Percentiles rank a stretch among this genome's conserved stretches.
Conservation (phyloP, 2,888 invertebrate species). For the Pedicia rivosa region DNA sequence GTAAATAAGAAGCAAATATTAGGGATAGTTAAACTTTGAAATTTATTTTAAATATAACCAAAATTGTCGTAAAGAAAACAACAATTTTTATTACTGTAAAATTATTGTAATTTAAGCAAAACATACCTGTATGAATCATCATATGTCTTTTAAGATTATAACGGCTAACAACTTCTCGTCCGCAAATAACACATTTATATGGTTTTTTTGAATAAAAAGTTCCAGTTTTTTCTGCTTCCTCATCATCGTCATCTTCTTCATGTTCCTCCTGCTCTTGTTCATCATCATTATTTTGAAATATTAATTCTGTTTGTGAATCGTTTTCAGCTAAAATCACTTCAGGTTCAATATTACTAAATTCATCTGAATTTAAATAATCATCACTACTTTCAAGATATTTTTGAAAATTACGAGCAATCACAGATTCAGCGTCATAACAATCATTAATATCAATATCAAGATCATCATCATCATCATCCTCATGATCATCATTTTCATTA, state of each 20-base stretch:
- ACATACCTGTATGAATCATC: constrained; percentile 5
- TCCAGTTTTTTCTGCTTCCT: too few relatives aligned
- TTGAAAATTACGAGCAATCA: constrained; percentile 4
- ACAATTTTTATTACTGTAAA: too few relatives aligned
- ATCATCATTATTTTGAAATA: constrained; percentile 1
- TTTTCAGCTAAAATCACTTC: constrained; percentile 4
- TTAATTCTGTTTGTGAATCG: constrained; percentile 2
- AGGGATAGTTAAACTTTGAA: too few relatives aligned
- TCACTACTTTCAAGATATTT: constrained; percentile 3
- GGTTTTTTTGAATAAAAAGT: constrained; percentile 1
- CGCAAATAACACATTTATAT: constrained; percentile 3
- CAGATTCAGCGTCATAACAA: too few relatives aligned
- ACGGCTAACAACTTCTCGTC: constrained; percentile 2
- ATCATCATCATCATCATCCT: constrained; percentile 1
- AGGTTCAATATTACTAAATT: constrained; percentile 3
- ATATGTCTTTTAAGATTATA: constrained; percentile 3
- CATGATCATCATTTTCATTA: too few relatives aligned
- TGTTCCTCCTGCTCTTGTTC: too few relatives aligned
- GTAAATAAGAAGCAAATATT: too few relatives aligned
- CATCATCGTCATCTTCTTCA: too few relatives aligned
- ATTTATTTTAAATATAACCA: too few relatives aligned
- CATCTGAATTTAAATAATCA: constrained; percentile 1
- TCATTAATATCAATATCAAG: constrained; percentile 2
- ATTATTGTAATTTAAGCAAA: too few relatives aligned
- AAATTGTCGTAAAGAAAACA: too few relatives aligned